A percentile compares a stretch with the other conserved stretches of the same genome.
These are phyloP conservation scores for Hydropotes inermis DNA, from an alignment of 2,113 vertebrate species.

Conservation along the genomic window DNA sequence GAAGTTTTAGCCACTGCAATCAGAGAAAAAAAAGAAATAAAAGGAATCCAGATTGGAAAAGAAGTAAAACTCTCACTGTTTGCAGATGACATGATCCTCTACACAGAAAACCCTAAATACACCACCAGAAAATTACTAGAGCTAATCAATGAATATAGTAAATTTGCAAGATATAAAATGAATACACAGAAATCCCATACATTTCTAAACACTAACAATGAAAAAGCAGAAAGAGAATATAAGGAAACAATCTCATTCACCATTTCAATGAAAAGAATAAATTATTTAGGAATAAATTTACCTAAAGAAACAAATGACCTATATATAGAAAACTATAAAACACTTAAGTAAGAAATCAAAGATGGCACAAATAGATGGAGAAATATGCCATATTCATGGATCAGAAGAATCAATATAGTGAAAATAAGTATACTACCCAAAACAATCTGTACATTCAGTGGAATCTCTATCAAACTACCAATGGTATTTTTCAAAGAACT, in stretches of 20 bases:
- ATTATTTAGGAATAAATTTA: not conserved
- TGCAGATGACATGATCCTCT: not conserved
- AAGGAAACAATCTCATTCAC: not conserved
- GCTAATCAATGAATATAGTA: not conserved
- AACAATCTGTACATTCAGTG: not conserved
- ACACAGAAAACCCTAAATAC: not conserved
- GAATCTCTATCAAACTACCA: not conserved
- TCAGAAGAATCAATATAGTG: not conserved
- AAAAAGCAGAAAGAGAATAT: not conserved
- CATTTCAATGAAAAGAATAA: not conserved
- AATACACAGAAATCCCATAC: not conserved
- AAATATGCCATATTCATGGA: not conserved
- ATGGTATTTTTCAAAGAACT: not conserved
- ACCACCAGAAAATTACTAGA: not conserved
- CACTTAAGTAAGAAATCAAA: not conserved
- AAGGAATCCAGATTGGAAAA: not conserved
- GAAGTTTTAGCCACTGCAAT: not conserved
- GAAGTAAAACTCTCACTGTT: not conserved
- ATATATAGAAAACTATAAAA: not conserved
- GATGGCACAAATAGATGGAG: not conserved
- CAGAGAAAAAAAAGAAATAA: not conserved
- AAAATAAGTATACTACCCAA: not conserved
- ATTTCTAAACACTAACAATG: not conserved
- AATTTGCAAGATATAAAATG: not conserved
- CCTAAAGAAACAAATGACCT: not conserved